A percentile compares a stretch with the other conserved stretches of the same genome.
phyloP scores from a whole-genome alignment of 2,888 invertebrate genomes.

The Sicus ferrugineus region DNA sequence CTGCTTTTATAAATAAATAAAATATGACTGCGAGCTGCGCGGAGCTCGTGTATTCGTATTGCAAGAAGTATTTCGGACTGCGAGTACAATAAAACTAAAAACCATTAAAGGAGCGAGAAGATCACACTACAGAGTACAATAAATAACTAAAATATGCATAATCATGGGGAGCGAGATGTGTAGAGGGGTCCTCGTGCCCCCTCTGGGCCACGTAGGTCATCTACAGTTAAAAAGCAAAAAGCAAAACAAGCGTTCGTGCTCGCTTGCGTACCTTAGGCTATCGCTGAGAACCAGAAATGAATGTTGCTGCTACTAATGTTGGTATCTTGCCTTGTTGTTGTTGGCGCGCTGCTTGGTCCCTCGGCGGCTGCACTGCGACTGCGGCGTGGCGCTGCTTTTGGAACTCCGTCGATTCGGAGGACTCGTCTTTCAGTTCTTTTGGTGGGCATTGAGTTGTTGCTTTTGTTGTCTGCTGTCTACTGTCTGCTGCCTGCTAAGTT shows the following conservation, averaged over 20 bases:
- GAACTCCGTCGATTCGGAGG: neutral
- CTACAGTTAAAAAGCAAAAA: no score
- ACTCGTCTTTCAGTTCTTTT: slow-evolving; percentile 17
- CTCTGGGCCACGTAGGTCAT: no score
- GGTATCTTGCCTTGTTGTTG: slow-evolving; percentile 14
- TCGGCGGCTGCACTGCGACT: neutral
- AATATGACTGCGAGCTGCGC: slow-evolving; percentile 28
- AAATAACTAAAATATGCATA: slow-evolving; percentile 25
- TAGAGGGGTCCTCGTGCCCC: no score
- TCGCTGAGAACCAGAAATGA: neutral
- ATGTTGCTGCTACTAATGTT: neutral
- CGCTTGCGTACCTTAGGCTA: neutral
- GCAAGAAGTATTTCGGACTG: slow-evolving; percentile 4
- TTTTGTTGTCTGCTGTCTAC: neutral
- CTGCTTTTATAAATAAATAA: slow-evolving; percentile 29
- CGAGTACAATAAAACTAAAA: neutral
- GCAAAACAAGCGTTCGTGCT: slow-evolving; percentile 4
- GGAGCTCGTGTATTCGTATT: slow-evolving; percentile 10
- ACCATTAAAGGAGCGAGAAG: neutral
- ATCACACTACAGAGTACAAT: slow-evolving; percentile 25
- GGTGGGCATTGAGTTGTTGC: slow-evolving; percentile 13
- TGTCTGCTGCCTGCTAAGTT: neutral
- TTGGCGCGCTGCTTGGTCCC: slow-evolving; percentile 7
- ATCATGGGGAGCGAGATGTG: neutral
- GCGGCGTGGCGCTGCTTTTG: neutral